Evolutionary conservation across 2,888 invertebrate genomes (phyloP).

Genomic region (Cerceris ruficornis): DNA sequence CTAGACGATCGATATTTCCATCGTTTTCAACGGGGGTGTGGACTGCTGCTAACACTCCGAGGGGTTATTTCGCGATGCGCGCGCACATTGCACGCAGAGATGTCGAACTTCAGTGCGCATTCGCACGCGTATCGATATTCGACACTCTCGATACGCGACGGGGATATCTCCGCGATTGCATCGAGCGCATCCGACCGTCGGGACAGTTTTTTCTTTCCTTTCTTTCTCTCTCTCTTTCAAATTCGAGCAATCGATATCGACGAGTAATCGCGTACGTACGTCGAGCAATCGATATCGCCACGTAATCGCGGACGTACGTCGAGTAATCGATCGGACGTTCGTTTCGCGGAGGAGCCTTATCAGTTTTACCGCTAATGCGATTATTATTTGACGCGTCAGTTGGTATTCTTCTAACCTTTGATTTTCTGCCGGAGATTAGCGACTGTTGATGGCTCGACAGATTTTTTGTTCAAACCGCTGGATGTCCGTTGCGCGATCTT

Average conservation of each 20-base stretch:
- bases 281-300: too few species aligned
- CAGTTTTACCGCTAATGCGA: too few species aligned
- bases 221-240: neutral
- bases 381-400: too few species aligned
- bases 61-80: conserved; percentile 58
- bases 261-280: too few species aligned
- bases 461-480: too few species aligned
- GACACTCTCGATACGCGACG: conserved; percentile 7
- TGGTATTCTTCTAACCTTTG: too few species aligned
- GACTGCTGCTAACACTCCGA: conserved; percentile 34
- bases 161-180: neutral
- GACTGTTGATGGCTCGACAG: too few species aligned
- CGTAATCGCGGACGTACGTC: too few species aligned
- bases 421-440: too few species aligned
- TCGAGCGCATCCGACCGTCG: neutral
- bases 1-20: conserved; percentile 61
- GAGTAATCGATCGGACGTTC: too few species aligned
- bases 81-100: conserved; percentile 51
- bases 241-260: neutral
- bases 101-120: conserved; percentile 33
- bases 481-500: too few species aligned
- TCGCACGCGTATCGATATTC: conserved; percentile 58
- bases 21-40: conserved; percentile 61
- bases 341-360: too few species aligned
- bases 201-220: neutral